Evolutionary conservation across 2,888 invertebrate species (phyloP).

Genomic region (Lysandra bellargus): DNA sequence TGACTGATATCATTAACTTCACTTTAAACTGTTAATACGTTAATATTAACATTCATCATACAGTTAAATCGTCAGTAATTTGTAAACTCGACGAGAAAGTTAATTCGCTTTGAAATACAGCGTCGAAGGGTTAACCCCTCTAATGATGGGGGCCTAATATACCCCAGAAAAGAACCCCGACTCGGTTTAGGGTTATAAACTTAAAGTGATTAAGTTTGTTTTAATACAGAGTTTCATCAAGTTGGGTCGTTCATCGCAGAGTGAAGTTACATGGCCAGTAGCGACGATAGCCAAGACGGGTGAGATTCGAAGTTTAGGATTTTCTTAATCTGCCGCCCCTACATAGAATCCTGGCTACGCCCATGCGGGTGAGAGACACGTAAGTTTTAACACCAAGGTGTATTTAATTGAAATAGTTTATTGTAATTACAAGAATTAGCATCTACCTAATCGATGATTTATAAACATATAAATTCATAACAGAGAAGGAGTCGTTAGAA

Average conservation of each 20-base stretch:
- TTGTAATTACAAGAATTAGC: no score
- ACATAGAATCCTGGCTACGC: no score
- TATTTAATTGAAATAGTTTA: no score
- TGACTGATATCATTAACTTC: conserved; percentile 19
- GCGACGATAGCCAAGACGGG: no score
- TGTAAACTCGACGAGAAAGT: conserved; percentile 45
- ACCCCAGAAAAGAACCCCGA: conserved; percentile 46
- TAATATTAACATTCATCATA: conserved; percentile 29
- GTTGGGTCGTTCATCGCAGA: conserved; percentile 3
- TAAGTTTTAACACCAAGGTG: no score
- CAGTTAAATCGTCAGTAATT: conserved; percentile 26
- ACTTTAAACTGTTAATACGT: conserved; percentile 23
- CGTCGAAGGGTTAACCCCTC: conserved; percentile 55
- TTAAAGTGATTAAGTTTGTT: conserved; percentile 43
- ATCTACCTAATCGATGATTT: no score
- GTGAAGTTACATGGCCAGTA: neutral
- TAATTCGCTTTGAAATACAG: conserved; percentile 63
- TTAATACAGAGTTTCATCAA: conserved; percentile 23
- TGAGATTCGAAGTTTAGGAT: no score
- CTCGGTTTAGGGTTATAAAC: conserved; percentile 45
- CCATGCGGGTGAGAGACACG: no score
- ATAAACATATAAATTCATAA: no score
- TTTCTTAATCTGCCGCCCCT: no score
- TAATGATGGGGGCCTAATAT: conserved; percentile 55
- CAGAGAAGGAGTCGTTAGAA: no score